Base-by-base conservation (phyloP, 2,113 vertebrate genomes). In the Nanorana parkeri region DNA sequence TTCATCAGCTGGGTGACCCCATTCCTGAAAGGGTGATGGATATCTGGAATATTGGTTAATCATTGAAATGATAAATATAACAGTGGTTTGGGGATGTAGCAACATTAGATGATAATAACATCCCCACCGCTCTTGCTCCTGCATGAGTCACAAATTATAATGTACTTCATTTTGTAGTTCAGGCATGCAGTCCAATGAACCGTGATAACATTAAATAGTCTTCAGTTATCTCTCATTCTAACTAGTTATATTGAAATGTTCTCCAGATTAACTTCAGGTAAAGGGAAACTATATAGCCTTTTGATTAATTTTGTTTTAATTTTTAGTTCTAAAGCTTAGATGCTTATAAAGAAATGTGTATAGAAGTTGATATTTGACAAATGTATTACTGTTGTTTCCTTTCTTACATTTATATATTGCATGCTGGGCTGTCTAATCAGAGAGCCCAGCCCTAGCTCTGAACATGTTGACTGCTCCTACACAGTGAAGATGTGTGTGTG, bases 31-130 rank as follows among this genome's bases (percentile, higher is more conserved):
- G 52, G 26, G 32, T 55, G 69, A 73, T 73, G 56, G n/a, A 55
- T 73, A 55, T 16, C 69, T 20, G 24, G 55, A 51, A 73, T 73
- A 55, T 73, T 73, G 51, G 68, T 71, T 71, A 71, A 71, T 51
- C 47, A 54, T 71, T 51, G 17, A 71, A 71, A 71, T 71, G 47
- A 73, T 23, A 28, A 56, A 29, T 73, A 73, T 17, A 56, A 73
- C 24, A 56, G 68, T 26, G 2, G 23, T 20, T 21, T 54, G 4
- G 7, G 23, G 52, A 24, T 73, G 69, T 55, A 73, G 55, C 52
- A 56, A 24, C 54, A 56, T 56, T 19, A 56, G 8, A n/a, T 29
- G 69, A 55, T 73, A 73, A 54, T 71, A 54, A 71, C 68, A 54
- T 71, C 51, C 41, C 47, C 11, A 24, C 52, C 1, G 52, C 69